Percentiles rank a stretch among this genome's conserved stretches.
These are phyloP conservation scores for Harpagoxenus sublaevis DNA, from an alignment of 2,888 invertebrate genomes.

Conservation along the genomic window DNA sequence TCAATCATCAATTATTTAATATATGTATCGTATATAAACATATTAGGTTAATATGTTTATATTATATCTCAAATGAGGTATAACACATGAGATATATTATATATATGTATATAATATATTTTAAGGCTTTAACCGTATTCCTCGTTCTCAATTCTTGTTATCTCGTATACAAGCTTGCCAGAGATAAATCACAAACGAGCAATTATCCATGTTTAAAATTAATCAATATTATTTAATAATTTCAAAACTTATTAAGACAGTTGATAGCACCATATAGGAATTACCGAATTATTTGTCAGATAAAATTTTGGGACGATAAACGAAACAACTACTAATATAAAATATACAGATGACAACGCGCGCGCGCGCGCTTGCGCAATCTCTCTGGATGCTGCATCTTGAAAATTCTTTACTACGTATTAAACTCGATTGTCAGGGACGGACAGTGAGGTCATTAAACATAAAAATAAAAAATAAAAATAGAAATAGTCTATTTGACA, in stretches of 20 bases:
- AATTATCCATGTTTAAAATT: constrained; percentile 13
- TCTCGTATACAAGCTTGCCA: constrained; percentile 15
- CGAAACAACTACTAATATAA: constrained; percentile 24
- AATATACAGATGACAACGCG: constrained; percentile 17
- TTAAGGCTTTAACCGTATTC: constrained; percentile 14
- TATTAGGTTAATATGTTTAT: neutral
- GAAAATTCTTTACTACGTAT: constrained; percentile 51
- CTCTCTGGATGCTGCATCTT: constrained; percentile 2
- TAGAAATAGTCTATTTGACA: constrained; percentile 24
- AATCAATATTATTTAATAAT: neutral
- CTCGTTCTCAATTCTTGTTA: neutral
- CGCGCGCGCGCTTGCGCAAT: neutral
- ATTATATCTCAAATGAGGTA: no score
- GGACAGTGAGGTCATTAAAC: constrained; percentile 69
- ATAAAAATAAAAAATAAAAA: constrained; percentile 26
- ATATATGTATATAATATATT: neutral
- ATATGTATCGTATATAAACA: neutral
- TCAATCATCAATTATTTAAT: constrained; percentile 16
- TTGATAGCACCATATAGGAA: neutral
- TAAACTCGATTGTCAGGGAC: constrained; percentile 75
- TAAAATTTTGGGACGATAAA: neutral
- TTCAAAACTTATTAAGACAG: neutral
- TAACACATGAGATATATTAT: no score
- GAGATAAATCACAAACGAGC: neutral
- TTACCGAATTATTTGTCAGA: neutral